Base-by-base conservation (phyloP, 2,113 vertebrate species). In the Orycteropus afer region DNA sequence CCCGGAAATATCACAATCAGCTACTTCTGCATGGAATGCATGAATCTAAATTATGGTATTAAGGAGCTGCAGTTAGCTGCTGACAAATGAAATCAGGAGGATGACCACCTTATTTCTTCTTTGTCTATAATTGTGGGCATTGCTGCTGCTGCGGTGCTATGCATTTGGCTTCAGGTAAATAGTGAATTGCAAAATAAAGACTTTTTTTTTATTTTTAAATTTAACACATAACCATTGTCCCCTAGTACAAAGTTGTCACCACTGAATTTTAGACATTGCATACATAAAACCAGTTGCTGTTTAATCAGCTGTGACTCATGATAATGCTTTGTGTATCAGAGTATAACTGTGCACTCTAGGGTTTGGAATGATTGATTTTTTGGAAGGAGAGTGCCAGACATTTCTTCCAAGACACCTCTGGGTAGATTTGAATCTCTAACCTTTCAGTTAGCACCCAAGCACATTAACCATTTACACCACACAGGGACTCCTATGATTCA, bases 21-120 rank as follows among this genome's bases (percentile, higher is more conserved):
- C 45, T 90, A 53, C 73, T 80, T 91, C 78, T 81, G 27, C 15
- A 1, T 57, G 15, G 80, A 82, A 78, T 15, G 25, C 55, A 15
- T 59, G 77, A 89, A 47, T 77, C 67, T 84, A 88, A 95, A 90
- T 81, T 85, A 82, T 32, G 55, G 40, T 55, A 84, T 47, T 93
- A 90, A 96, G 73, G 85, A 87, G 57, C 27, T 79, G 79, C 37
- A n/a, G 25, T 59, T 82, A 76, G 53, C 57, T 95, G 59, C 80
- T 77, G 67, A 81, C 27, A 84, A 76, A 42, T 80, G 17, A 78
- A 45, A 90, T 34, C 55, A 22, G 45, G 40, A 47, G 32, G 65
- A n/a, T 15, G 17, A 51, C 13, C 73, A 67, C 53, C 47, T 84
- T 40, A 73, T 32, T 82, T 37, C n/a, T 45, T 93, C 61, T 91